Evolutionary conservation across 2,888 invertebrate genomes (phyloP).

Genomic region (Vesta saturnalis): DNA sequence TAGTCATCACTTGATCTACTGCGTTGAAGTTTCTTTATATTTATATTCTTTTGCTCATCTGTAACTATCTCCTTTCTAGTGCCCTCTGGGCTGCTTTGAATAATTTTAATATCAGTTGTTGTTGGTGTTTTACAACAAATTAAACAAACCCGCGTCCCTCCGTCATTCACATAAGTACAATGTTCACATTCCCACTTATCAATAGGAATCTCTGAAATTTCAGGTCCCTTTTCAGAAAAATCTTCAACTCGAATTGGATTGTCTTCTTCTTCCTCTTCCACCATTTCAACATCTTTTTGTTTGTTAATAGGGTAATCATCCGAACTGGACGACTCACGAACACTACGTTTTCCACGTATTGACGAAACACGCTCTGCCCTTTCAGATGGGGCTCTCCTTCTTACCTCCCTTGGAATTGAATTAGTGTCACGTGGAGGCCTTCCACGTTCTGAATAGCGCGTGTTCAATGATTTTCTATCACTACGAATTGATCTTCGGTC

Average conservation of each 20-base stretch:
- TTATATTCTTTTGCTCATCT: constrained; percentile 23
- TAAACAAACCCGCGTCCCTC: constrained; percentile 80
- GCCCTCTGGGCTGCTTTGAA: constrained; percentile 32
- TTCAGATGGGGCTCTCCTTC: constrained; percentile 48
- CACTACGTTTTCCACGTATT: constrained; percentile 48
- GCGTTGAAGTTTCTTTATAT: constrained; percentile 35
- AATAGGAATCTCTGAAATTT: constrained; percentile 66
- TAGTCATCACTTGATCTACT: constrained; percentile 57
- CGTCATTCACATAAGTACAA: constrained; percentile 88
- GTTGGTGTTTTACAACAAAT: constrained; percentile 88
- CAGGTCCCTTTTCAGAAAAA: constrained; percentile 45
- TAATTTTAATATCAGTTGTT: constrained; percentile 42
- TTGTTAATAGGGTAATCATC: constrained; percentile 49
- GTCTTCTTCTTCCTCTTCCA: constrained; percentile 51
- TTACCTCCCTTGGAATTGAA: constrained; percentile 55
- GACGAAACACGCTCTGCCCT: constrained; percentile 48
- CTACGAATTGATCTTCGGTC: constrained; percentile 58
- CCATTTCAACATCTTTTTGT: constrained; percentile 45
- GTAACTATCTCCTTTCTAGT: not conserved
- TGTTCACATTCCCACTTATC: constrained; percentile 88
- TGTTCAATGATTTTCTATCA: constrained; percentile 53
- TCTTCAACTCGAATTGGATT: constrained; percentile 52
- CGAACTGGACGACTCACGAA: constrained; percentile 52
- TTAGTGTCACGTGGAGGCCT: constrained; percentile 50
- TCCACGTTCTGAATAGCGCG: constrained; percentile 47